Conservation (phyloP, 2,113 vertebrate species). For the Thalassarche chlororhynchos region DNA sequence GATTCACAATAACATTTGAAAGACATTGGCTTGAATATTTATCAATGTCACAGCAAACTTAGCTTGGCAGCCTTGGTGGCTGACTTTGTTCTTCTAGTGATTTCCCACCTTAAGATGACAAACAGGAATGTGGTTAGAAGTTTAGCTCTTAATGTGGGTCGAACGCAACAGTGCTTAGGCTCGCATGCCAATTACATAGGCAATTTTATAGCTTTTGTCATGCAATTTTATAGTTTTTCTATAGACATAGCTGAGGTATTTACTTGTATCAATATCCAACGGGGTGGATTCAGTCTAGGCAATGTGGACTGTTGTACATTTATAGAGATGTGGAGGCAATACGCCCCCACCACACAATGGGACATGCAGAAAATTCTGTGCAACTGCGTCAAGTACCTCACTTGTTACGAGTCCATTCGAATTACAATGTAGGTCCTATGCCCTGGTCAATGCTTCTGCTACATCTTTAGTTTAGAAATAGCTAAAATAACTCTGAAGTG, state of each 20-base stretch:
- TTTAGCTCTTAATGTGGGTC: background rate
- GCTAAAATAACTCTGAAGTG: slow-evolving; percentile 8
- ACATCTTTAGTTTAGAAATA: background rate
- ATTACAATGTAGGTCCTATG: background rate
- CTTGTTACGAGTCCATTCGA: background rate
- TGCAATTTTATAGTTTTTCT: background rate
- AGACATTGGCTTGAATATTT: slow-evolving; percentile 77
- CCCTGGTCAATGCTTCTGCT: background rate
- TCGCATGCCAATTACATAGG: background rate
- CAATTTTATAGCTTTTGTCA: background rate
- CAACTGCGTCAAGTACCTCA: background rate
- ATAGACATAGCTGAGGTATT: background rate
- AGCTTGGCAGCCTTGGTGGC: slow-evolving; percentile 65
- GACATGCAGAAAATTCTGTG: background rate
- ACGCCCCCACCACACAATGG: background rate
- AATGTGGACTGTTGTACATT: background rate
- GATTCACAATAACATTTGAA: slow-evolving; percentile 80
- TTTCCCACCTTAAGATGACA: slow-evolving; percentile 71
- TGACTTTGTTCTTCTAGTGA: slow-evolving; percentile 57
- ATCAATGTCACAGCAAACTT: slow-evolving; percentile 59
- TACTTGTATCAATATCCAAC: background rate
- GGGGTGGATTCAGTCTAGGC: background rate
- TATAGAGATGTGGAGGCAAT: background rate
- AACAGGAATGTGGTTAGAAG: slow-evolving; percentile 64
- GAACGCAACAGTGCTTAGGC: background rate